Percentiles rank a stretch among this genome's conserved stretches.
Evolutionary conservation across 2,888 invertebrate genomes (phyloP).

Genomic region (Metopia argyrocephala): DNA sequence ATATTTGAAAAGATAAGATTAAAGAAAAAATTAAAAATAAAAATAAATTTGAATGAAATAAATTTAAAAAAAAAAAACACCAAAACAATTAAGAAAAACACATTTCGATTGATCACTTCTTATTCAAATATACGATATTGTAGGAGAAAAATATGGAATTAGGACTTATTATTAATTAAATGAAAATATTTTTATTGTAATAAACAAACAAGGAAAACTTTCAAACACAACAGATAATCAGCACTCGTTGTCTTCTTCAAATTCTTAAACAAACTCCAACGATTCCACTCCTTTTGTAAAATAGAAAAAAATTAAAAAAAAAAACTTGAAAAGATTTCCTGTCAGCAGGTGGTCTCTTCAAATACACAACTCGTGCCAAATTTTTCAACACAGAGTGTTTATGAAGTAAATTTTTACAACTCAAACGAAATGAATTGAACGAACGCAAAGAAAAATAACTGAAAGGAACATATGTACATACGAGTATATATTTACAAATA

Average conservation of each 20-base stretch:
- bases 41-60: background rate
- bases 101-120: slow-evolving; percentile 15
- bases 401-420: slow-evolving; percentile 17
- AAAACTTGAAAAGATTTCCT: slow-evolving; percentile 69
- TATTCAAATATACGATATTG: no score
- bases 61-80: slow-evolving; percentile 25
- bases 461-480: background rate
- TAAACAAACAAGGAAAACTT: background rate
- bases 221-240: slow-evolving; percentile 4
- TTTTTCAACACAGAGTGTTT: background rate
- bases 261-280: slow-evolving; percentile 21
- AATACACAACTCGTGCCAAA: slow-evolving; percentile 22
- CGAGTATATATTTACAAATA: background rate
- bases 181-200: background rate
- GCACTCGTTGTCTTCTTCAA: background rate
- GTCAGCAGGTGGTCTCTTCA: slow-evolving; percentile 73
- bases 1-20: slow-evolving; percentile 38
- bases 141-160: no score
- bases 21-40: slow-evolving; percentile 14
- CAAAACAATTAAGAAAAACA: slow-evolving; percentile 35
- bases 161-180: no score
- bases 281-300: background rate
- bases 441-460: background rate
- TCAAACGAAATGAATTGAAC: background rate
- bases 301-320: background rate